These are phyloP conservation scores for Xanthorhoe designata DNA, from an alignment of 2,888 invertebrate genomes.

Conservation along the genomic window DNA sequence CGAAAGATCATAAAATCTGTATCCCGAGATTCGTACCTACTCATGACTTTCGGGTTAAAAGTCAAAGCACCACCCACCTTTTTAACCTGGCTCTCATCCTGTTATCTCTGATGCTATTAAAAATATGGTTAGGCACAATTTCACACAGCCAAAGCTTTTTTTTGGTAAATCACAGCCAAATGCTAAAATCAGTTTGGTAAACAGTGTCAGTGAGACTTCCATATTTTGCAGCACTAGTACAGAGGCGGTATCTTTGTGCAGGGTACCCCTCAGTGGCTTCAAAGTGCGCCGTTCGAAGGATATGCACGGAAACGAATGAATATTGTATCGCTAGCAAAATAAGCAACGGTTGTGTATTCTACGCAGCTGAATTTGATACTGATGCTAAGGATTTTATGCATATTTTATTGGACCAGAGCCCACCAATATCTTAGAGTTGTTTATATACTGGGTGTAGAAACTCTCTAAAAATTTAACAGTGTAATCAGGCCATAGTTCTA, in stretches of 20 bases:
- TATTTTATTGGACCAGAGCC: slow-evolving; percentile 19
- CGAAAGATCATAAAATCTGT: too few relatives aligned
- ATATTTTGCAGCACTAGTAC: slow-evolving; percentile 3
- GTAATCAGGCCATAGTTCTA: too few relatives aligned
- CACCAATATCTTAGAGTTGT: background rate
- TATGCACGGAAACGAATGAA: slow-evolving; percentile 24
- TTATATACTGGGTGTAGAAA: background rate
- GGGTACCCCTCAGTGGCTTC: slow-evolving; percentile 12
- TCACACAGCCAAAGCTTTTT: too few relatives aligned
- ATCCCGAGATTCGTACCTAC: too few relatives aligned
- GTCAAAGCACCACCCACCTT: too few relatives aligned
- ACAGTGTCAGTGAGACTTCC: background rate
- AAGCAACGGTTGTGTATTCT: slow-evolving; percentile 19
- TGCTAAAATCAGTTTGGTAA: too few relatives aligned
- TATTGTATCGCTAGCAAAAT: slow-evolving; percentile 22
- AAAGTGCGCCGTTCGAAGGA: slow-evolving; percentile 9
- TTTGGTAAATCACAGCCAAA: too few relatives aligned
- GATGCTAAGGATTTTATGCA: slow-evolving; percentile 22
- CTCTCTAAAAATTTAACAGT: background rate
- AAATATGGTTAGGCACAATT: too few relatives aligned
- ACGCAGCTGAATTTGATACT: slow-evolving; percentile 24
- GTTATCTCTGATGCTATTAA: too few relatives aligned
- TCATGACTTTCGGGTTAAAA: too few relatives aligned
- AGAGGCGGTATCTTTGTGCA: slow-evolving; percentile 22
- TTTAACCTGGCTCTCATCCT: too few relatives aligned